Evolutionary conservation across 2,113 vertebrate species (phyloP).

Genomic region (Oncorhynchus mykiss): DNA sequence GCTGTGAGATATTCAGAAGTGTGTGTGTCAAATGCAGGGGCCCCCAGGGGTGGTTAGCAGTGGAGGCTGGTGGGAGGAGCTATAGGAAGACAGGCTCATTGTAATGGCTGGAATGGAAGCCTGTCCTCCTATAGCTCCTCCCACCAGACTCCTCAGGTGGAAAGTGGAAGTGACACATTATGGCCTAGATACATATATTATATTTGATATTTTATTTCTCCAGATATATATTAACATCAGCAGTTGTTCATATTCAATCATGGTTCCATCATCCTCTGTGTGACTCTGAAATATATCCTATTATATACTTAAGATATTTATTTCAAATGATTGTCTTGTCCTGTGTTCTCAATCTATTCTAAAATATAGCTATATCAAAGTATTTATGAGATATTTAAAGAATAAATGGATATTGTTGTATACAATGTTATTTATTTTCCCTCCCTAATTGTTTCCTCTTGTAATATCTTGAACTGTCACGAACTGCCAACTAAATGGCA

Average conservation of each 20-base stretch:
- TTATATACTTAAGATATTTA: slow-evolving; percentile 16
- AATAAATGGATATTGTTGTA: neutral
- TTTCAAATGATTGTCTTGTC: slow-evolving; percentile 18
- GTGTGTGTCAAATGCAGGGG: neutral
- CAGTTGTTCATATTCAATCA: neutral
- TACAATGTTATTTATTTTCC: neutral
- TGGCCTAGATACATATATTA: no score
- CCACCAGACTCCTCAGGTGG: no score
- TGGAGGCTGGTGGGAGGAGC: no score
- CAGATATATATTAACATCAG: neutral
- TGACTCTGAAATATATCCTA: slow-evolving; percentile 37
- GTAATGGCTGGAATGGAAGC: no score
- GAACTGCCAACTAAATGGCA: neutral
- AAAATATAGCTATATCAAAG: slow-evolving; percentile 42
- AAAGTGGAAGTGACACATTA: no score
- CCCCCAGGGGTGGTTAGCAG: no score
- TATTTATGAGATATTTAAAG: slow-evolving; percentile 43
- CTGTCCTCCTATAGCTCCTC: no score
- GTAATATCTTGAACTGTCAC: neutral
- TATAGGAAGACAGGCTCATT: no score
- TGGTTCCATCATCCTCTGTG: neutral
- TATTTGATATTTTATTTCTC: no score
- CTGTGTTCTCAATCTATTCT: slow-evolving; percentile 32
- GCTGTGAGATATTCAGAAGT: neutral
- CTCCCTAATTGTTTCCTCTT: neutral